Evolutionary conservation across 2,888 invertebrate genomes (phyloP), one percentile per base, ranked within the genome.

Genomic region (Sceliomorpha sp.): DNA sequence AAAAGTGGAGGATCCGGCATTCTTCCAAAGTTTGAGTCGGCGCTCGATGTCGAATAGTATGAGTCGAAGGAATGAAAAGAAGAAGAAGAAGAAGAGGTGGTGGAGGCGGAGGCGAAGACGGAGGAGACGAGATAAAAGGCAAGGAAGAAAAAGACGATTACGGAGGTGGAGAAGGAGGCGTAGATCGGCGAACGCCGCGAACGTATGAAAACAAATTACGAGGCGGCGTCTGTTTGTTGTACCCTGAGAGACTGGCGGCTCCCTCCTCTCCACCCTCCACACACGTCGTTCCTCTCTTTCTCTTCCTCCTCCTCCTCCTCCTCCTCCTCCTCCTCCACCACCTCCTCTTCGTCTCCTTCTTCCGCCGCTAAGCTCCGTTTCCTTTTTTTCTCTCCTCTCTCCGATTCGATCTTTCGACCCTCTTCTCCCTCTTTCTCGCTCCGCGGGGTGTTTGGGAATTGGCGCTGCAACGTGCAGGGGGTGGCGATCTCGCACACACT

Each of bases 231-330:
- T 82, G 85, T 84, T 84, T 84, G 84, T 84, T 84, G 84, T 82
- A 77, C 70, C 63, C 71, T 66, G 73, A 45, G 73, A 48, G 36
- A 48, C 27, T 17, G 15, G n/a, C 9, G 24, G 7, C 51, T 32
- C 24, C 1, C 37, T 17, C 14, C 9, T 42, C 8, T 17, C 12
- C 29, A 7, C 26, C 17, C 90, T 89, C 89, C 89, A 89, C 83
- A 89, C 88, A 89, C 89, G n/a, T n/a, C n/a, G n/a, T n/a, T n/a
- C 89, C 90, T 90, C 89, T 90, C 89, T 90, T 89, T 90, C 90
- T 90, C 90, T 89, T 90, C 89, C 89, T 89, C 90, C 89, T 8
- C 29, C 64, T 64, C 62, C 89, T 89, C 89, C 89, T 89, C 89
- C 89, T 89, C 89, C 89, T 88, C 14, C 9, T 10, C 9, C 14